Base-by-base conservation (phyloP, 1,140 invertebrate species). In the Trachelipus rathkii region DNA sequence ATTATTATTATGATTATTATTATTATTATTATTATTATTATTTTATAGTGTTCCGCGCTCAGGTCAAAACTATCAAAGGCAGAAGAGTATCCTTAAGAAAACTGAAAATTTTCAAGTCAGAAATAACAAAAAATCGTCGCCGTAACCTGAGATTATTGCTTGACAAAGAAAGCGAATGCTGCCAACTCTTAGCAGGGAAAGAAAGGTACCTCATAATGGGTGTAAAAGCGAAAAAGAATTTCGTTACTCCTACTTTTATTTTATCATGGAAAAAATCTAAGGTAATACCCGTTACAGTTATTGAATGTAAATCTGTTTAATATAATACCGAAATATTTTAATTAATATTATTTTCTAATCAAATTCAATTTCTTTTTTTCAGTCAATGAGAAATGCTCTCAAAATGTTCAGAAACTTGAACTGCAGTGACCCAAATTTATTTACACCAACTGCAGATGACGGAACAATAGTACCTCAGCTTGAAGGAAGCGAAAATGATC, bases 401-500 rank as follows among this genome's bases (percentile, higher is more conserved):
- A 76, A 72, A 33, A 72, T 72, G 60, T 79, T 79, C 53, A 33
- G 75, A 13, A 75, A 78, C 23, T 72, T 81, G 44, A 77, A 79
- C 76, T 78, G 80, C 50, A 77, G 76, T 2, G 78, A 78, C 66
- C 77, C 78, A 11, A 75, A 79, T 45, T 45, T 79, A 9, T 76
- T 79, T 60, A 76, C 78, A n/a, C 71, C 33, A 11, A 77, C 73
- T 76, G 23, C 77, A 43, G 76, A 78, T 19, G 68, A 45, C 7
- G 60, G 60, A 60, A 60, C 50, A 15, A 60, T 60, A 15, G 11
- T 60, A 60, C 50, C 50, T 3, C 50, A 19, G 8, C 11, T 60
- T 13, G 50, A 60, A 19, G 50, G 11, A 19, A 60, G 50, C 8
- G 50, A 19, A 60, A 60, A 60, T 19, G 50, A 2, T 13, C 4